These are phyloP conservation scores for Tiaroga cobitis DNA, from an alignment of 2,797 vertebrate genomes.

Conservation along the genomic window DNA sequence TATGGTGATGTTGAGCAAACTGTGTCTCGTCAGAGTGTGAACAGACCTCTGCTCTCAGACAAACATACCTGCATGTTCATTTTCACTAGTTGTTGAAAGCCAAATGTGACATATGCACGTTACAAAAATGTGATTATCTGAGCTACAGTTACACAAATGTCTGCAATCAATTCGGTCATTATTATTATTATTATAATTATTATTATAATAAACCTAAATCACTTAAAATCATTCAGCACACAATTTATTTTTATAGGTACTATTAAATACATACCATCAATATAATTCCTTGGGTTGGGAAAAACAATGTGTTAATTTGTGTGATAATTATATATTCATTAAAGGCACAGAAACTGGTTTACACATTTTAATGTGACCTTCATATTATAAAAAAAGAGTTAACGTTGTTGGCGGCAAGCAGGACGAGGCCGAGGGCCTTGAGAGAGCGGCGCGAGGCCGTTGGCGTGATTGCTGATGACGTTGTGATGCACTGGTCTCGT, in stretches of 20 bases:
- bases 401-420: no score
- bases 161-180: neutral
- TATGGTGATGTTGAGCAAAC: conserved; percentile 48
- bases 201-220: no score
- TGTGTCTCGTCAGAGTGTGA: neutral
- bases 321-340: no score
- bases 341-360: no score
- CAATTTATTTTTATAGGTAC: neutral
- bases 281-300: neutral
- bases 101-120: neutral
- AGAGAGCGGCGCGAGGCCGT: no score
- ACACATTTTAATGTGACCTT: no score
- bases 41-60: conserved; percentile 1
- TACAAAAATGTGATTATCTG: neutral
- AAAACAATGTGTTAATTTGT: neutral
- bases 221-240: neutral
- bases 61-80: neutral
- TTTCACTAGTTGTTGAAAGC: neutral
- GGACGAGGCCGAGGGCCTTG: no score
- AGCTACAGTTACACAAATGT: neutral
- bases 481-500: no score
- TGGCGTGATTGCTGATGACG: no score
- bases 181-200: neutral
- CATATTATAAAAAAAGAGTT: no score
- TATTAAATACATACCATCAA: neutral